Evolutionary conservation across 1,140 invertebrate genomes (phyloP).

Genomic region (Dinothrombium tinctorium): DNA sequence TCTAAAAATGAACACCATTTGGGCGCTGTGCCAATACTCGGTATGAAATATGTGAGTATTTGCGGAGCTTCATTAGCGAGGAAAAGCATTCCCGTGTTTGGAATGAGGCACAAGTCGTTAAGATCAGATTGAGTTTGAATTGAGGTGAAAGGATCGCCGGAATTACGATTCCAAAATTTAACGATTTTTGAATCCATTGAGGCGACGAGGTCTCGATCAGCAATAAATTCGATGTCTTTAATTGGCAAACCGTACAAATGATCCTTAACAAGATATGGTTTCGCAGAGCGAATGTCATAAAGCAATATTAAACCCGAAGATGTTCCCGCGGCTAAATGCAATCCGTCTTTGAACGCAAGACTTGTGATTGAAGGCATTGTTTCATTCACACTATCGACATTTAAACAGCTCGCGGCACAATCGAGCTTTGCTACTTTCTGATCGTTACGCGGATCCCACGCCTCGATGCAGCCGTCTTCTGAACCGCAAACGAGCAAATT

Average conservation of each 20-base stretch:
- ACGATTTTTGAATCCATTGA: slow-evolving; percentile 76
- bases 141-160: slow-evolving; percentile 70
- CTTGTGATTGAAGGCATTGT: slow-evolving; percentile 48
- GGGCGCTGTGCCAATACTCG: slow-evolving; percentile 78
- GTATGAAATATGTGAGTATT: slow-evolving; percentile 85
- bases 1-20: slow-evolving; percentile 92
- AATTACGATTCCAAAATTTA: slow-evolving; percentile 83
- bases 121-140: slow-evolving; percentile 56
- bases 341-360: slow-evolving; percentile 49
- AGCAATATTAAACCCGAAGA: slow-evolving; percentile 65
- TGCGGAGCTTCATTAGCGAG: slow-evolving; percentile 81
- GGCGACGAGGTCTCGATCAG: slow-evolving; percentile 50
- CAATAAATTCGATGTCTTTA: slow-evolving; percentile 63
- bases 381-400: slow-evolving; percentile 23
- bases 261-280: slow-evolving; percentile 72
- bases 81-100: slow-evolving; percentile 64
- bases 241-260: slow-evolving; percentile 85
- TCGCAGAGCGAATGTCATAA: slow-evolving; percentile 78
- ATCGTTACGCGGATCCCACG: slow-evolving; percentile 71
- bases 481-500: slow-evolving; percentile 65
- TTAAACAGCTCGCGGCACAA: slow-evolving; percentile 46
- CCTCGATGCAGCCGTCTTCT: slow-evolving; percentile 74
- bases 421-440: slow-evolving; percentile 53
- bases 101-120: slow-evolving; percentile 72
- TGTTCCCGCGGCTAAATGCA: slow-evolving; percentile 74